Conservation (phyloP, 1,140 invertebrate genomes). For the Gryllus bimaculatus region DNA sequence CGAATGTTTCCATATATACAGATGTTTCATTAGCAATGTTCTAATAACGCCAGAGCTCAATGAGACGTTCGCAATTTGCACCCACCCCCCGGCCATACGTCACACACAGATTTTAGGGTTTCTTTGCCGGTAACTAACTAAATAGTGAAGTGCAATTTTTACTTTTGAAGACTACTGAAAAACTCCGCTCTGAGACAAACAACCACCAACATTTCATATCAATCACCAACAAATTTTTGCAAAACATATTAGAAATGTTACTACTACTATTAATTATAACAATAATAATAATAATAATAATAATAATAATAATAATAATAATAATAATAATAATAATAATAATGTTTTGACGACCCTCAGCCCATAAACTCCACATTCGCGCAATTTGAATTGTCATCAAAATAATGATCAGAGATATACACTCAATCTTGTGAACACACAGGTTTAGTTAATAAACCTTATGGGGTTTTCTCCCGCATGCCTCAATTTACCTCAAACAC, state of each 20-base stretch:
- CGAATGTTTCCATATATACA: too few relatives aligned
- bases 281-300: slow-evolving; percentile 8
- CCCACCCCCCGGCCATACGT: neutral
- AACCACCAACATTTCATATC: neutral
- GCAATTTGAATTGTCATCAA: too few relatives aligned
- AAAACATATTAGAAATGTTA: neutral
- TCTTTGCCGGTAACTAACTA: neutral
- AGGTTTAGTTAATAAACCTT: too few relatives aligned
- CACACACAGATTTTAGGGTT: neutral
- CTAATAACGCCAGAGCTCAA: too few relatives aligned
- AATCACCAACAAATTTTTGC: neutral
- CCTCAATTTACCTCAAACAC: too few relatives aligned
- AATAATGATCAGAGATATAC: too few relatives aligned
- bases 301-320: slow-evolving; percentile 8
- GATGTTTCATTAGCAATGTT: too few relatives aligned
- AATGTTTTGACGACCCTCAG: neutral
- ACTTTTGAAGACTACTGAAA: neutral
- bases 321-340: neutral
- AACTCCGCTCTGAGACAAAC: too few relatives aligned
- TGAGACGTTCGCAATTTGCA: too few relatives aligned
- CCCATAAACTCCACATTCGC: neutral
- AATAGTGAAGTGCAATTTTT: neutral
- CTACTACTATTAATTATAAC: neutral
- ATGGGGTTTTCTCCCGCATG: too few relatives aligned
- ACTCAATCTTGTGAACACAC: too few relatives aligned